Conservation (phyloP, 2,888 invertebrate species). For the Ichneumon xanthorius region DNA sequence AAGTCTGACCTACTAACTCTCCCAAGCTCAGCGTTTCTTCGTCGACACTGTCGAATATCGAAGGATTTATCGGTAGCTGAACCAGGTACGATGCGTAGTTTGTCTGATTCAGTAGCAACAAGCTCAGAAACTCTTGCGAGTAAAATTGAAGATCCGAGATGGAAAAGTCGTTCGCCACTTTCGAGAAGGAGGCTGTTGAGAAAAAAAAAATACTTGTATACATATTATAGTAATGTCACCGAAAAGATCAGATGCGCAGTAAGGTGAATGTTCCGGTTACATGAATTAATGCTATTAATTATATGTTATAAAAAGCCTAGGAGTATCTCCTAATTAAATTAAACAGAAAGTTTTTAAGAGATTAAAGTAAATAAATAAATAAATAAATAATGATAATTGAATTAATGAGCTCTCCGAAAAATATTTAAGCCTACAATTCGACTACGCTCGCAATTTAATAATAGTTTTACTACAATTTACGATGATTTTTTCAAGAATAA, state of each 20-base stretch:
- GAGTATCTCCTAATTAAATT: too few relatives aligned
- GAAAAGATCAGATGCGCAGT: not conserved
- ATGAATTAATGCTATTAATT: not conserved
- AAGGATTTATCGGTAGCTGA: constrained; percentile 78
- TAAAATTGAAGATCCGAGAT: constrained; percentile 92
- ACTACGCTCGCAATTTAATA: too few relatives aligned
- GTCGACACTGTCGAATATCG: constrained; percentile 68
- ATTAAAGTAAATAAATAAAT: too few relatives aligned
- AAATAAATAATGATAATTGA: not conserved
- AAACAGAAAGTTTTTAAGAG: too few relatives aligned
- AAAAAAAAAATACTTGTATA: not conserved
- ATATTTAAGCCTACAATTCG: too few relatives aligned
- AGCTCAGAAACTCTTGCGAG: constrained; percentile 89
- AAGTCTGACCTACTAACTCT: constrained; percentile 77
- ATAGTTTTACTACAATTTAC: too few relatives aligned
- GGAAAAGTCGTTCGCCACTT: constrained; percentile 75
- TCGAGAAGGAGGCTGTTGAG: constrained; percentile 73
- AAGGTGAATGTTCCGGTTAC: not conserved
- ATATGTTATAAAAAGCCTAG: too few relatives aligned
- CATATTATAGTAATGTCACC: not conserved
- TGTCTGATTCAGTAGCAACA: constrained; percentile 85
- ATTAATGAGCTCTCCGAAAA: too few relatives aligned
- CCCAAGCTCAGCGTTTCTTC: constrained; percentile 73
- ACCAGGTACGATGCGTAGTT: constrained; percentile 78
- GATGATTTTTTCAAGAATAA: not conserved